phyloP scores from a whole-genome alignment of 2,113 vertebrate species.

The Cinclus mexicanus region DNA sequence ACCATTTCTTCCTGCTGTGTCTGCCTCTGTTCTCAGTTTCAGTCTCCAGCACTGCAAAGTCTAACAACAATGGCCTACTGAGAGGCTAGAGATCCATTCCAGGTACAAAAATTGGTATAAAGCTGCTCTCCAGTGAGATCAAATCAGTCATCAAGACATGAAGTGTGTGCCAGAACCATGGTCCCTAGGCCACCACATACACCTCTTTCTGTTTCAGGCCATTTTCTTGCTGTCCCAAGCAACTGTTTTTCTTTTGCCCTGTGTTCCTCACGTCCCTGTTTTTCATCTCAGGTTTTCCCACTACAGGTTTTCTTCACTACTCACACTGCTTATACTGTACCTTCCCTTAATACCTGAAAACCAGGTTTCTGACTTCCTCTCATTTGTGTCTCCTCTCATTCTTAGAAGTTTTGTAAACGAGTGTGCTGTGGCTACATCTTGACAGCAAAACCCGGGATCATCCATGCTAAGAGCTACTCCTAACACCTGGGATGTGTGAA shows the following conservation, averaged over 20 bases:
- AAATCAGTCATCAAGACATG: not conserved
- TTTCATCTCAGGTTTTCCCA: not conserved
- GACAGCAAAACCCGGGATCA: not conserved
- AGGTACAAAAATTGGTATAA: not conserved
- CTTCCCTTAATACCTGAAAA: not conserved
- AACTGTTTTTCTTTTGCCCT: not conserved
- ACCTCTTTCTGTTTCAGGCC: not conserved
- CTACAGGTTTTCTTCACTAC: not conserved
- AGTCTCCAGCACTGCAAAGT: not conserved
- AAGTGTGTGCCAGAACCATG: not conserved
- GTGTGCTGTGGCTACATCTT: not conserved
- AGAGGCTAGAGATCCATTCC: not conserved
- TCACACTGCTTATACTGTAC: not conserved
- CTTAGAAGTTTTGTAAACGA: not conserved
- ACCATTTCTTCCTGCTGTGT: not conserved
- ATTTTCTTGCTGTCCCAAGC: not conserved
- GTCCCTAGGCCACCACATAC: not conserved
- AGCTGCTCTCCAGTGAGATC: not conserved
- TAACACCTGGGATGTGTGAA: not conserved
- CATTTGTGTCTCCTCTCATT: not conserved
- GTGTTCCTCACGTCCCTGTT: not conserved
- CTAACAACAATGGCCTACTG: not conserved
- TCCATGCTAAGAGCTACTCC: not conserved
- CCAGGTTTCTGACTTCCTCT: not conserved
- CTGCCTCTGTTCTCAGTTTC: not conserved